Conservation (phyloP, 2,888 invertebrate species). For the Amorpha juglandis region DNA sequence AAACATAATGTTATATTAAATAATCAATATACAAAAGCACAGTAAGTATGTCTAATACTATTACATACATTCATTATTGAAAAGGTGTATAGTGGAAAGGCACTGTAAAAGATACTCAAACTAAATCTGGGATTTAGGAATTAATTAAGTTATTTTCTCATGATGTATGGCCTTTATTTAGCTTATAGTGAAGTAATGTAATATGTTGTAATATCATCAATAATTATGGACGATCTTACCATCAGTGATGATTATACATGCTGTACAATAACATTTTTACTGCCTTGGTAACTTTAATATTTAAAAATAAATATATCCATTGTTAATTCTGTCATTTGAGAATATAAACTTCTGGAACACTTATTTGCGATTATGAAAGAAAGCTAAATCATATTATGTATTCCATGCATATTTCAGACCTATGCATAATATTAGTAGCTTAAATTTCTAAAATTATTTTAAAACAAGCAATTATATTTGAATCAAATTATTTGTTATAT, state of each 20-base stretch:
- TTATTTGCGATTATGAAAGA: background rate
- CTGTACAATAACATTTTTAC: constrained; percentile 12
- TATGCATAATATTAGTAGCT: constrained; percentile 1
- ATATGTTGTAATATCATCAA: background rate
- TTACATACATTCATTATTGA: constrained; percentile 15
- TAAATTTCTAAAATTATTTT: constrained; percentile 1
- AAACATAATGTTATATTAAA: constrained; percentile 24
- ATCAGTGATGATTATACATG: background rate
- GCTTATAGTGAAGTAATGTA: background rate
- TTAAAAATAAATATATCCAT: background rate
- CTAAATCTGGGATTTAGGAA: constrained; percentile 1
- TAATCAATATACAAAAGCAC: constrained; percentile 59
- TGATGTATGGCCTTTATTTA: background rate
- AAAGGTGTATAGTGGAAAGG: constrained; percentile 11
- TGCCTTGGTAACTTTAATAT: constrained; percentile 10
- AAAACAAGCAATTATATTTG: background rate
- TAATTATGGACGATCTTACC: background rate
- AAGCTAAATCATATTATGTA: constrained; percentile 1
- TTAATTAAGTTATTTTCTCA: background rate
- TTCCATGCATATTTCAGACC: background rate
- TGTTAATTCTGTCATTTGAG: background rate
- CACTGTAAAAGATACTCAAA: background rate
- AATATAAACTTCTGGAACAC: background rate
- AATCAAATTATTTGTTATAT: background rate
- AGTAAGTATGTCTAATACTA: constrained; percentile 49